A percentile compares a stretch with the other conserved stretches of the same genome.
phyloP scores from a whole-genome alignment of 1,140 invertebrate genomes.

The Drosophila cardini region DNA sequence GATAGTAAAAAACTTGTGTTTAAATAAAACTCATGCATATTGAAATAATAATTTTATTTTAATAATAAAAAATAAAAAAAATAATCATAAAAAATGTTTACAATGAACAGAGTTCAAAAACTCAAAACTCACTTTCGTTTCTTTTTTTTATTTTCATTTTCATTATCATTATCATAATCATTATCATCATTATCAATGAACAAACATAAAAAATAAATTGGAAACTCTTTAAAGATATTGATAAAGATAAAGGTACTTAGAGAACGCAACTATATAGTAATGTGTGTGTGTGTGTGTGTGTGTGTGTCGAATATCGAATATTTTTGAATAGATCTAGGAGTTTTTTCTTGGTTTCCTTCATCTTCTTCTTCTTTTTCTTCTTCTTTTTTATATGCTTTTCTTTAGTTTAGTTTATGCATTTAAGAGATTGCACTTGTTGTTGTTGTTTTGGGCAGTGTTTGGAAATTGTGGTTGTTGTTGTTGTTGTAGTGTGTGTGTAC shows the following conservation, averaged over 20 bases:
- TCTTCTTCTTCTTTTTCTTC: slow-evolving; percentile 7
- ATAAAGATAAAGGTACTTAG: slow-evolving; percentile 78
- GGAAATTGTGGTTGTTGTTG: slow-evolving; percentile 59
- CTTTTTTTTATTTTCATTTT: slow-evolving; percentile 51
- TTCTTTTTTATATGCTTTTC: slow-evolving; percentile 25
- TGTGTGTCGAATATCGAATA: slow-evolving; percentile 56
- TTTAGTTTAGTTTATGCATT: slow-evolving; percentile 63
- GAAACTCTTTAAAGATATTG: slow-evolving; percentile 53
- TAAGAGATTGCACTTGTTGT: slow-evolving; percentile 71
- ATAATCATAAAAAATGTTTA: slow-evolving; percentile 81
- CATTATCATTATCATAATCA: slow-evolving; percentile 34
- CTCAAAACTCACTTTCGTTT: slow-evolving; percentile 73
- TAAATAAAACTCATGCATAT: slow-evolving; percentile 76
- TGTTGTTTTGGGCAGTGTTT: slow-evolving; percentile 75
- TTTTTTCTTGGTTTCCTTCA: slow-evolving; percentile 60
- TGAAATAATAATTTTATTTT: slow-evolving; percentile 84
- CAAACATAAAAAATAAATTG: slow-evolving; percentile 62
- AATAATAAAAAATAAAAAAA: slow-evolving; percentile 77
- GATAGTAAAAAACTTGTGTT: slow-evolving; percentile 4
- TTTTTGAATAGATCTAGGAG: slow-evolving; percentile 70
- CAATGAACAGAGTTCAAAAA: slow-evolving; percentile 78
- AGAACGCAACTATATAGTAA: slow-evolving; percentile 70
- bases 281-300: slow-evolving; percentile 2
- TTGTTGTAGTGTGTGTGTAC: slow-evolving; percentile 25
- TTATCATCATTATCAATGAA: slow-evolving; percentile 50